phyloP scores from a whole-genome alignment of 23 tunicate species.

The Diplosoma virens region DNA sequence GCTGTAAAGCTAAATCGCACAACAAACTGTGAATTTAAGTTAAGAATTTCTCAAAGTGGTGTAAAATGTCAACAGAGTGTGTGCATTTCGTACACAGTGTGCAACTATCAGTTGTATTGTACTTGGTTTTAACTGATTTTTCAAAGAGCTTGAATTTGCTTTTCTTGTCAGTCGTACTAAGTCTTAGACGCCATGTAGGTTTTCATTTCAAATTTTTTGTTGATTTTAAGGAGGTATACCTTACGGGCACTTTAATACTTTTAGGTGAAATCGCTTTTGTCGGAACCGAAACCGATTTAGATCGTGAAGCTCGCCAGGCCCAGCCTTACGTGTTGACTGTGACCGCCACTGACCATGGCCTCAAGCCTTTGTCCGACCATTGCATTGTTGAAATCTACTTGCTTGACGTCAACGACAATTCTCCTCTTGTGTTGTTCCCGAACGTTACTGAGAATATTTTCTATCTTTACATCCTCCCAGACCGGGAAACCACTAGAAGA shows the following conservation, averaged over 20 bases:
- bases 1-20: no score
- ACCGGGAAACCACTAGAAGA: no score
- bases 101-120: neutral
- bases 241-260: no score
- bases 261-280: slow-evolving; percentile 65
- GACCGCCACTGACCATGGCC: slow-evolving; percentile 62
- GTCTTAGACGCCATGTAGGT: no score
- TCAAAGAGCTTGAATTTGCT: no score
- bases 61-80: no score
- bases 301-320: slow-evolving; percentile 56
- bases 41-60: no score
- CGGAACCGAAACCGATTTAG: slow-evolving; percentile 45
- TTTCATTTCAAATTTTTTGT: no score
- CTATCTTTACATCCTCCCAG: slow-evolving; percentile 34
- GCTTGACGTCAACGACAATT: slow-evolving; percentile 76
- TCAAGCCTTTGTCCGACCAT: slow-evolving; percentile 2
- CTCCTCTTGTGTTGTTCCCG: slow-evolving; percentile 53
- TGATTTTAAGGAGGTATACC: no score
- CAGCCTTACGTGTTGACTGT: slow-evolving; percentile 48
- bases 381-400: slow-evolving; percentile 59
- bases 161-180: no score
- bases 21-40: no score
- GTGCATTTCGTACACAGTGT: no score
- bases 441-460: slow-evolving; percentile 59
- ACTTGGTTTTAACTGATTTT: neutral